These are phyloP conservation scores for Nephila pilipes DNA, from an alignment of 1,140 invertebrate species.

Conservation along the genomic window DNA sequence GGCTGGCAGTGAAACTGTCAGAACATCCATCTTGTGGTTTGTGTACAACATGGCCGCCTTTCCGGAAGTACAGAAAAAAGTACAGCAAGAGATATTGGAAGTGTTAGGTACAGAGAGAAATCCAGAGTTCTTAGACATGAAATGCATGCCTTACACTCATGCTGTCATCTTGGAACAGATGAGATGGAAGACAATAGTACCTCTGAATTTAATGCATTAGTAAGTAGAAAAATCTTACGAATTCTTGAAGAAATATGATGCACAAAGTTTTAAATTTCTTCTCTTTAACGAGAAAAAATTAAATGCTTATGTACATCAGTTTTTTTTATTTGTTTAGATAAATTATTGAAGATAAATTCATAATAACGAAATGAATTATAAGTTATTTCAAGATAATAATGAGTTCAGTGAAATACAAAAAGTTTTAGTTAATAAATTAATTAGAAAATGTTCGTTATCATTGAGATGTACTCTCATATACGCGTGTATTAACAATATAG, in stretches of 20 bases:
- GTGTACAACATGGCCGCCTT: slow-evolving; percentile 79
- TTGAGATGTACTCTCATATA: not conserved
- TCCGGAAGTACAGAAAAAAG: slow-evolving; percentile 81
- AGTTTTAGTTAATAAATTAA: too few relatives aligned
- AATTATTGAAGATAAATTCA: too few relatives aligned
- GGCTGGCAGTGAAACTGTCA: slow-evolving; percentile 80
- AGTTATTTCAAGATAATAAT: too few relatives aligned
- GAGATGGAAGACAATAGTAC: slow-evolving; percentile 59
- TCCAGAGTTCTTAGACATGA: slow-evolving; percentile 73
- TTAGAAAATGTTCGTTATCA: not conserved
- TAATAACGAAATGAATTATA: too few relatives aligned
- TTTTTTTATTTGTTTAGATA: too few relatives aligned
- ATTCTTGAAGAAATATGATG: too few relatives aligned
- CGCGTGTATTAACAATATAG: too few relatives aligned
- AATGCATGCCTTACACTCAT: slow-evolving; percentile 58
- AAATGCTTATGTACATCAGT: too few relatives aligned
- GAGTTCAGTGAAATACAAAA: too few relatives aligned
- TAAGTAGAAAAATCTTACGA: not conserved
- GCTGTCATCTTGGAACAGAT: slow-evolving; percentile 39
- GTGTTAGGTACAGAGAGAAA: slow-evolving; percentile 81
- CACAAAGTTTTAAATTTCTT: too few relatives aligned
- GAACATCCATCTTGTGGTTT: slow-evolving; percentile 80
- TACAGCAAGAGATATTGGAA: slow-evolving; percentile 84
- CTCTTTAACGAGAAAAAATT: too few relatives aligned
- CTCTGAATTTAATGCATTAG: slow-evolving; percentile 43